Percentiles rank a stretch among this genome's conserved stretches.
Evolutionary conservation across 2,797 vertebrate genomes (phyloP).

Genomic region (Anabas testudineus): DNA sequence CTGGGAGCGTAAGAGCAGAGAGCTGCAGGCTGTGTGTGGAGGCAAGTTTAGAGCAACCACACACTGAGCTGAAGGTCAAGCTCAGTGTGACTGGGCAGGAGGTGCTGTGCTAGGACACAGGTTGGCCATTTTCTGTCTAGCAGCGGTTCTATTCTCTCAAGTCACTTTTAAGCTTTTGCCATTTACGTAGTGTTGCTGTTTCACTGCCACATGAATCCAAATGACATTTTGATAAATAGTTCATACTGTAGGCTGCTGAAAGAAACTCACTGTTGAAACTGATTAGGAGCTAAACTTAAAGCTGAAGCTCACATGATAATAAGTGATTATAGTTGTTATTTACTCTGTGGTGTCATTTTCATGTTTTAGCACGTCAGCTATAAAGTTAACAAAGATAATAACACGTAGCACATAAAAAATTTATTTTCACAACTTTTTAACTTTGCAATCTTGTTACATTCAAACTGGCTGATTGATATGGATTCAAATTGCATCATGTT

Average conservation of each 20-base stretch:
- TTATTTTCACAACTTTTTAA: background rate
- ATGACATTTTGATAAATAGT: background rate
- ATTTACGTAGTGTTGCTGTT: background rate
- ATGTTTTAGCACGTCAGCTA: no score
- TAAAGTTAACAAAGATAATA: no score
- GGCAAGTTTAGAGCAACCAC: constrained; percentile 12
- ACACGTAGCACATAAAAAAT: no score
- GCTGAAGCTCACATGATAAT: background rate
- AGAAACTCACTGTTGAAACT: background rate
- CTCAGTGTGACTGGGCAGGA: constrained; percentile 27
- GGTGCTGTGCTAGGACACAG: constrained; percentile 22
- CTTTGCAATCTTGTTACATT: background rate
- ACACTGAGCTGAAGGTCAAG: constrained; percentile 42
- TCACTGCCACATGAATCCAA: background rate
- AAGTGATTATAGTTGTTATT: background rate
- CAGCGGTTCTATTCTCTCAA: background rate
- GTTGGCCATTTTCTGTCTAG: background rate
- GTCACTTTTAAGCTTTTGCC: background rate
- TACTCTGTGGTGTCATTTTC: background rate
- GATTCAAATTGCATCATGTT: constrained; percentile 8
- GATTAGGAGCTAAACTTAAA: background rate
- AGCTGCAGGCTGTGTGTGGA: constrained; percentile 41
- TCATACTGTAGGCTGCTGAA: background rate
- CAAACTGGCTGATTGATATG: background rate
- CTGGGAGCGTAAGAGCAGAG: constrained; percentile 30